A percentile compares a stretch with the other conserved stretches of the same genome.
Evolutionary conservation across 2,797 vertebrate species (phyloP).

Genomic region (Tenualosa ilisha): DNA sequence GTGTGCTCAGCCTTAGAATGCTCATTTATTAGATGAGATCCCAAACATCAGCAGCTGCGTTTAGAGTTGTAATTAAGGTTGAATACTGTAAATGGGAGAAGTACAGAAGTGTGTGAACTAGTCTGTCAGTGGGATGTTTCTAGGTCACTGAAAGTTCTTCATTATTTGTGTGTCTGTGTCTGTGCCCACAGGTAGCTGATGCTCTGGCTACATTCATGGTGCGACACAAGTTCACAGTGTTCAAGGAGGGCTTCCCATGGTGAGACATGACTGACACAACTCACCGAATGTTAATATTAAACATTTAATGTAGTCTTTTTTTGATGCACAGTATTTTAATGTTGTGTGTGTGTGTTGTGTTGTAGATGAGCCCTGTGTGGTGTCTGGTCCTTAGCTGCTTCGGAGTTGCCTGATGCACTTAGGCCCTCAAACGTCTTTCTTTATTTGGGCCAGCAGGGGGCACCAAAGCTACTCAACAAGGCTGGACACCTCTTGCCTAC

Average conservation of each 20-base stretch:
- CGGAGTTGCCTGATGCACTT: conserved; percentile 33
- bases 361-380: not conserved
- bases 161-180: not conserved
- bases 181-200: conserved; percentile 87
- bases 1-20: too few species aligned
- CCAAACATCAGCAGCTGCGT: too few species aligned
- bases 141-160: too few species aligned
- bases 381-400: conserved; percentile 32
- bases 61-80: too few species aligned
- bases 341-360: conserved; percentile 25
- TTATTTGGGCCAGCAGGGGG: conserved; percentile 50
- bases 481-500: conserved; percentile 45
- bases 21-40: too few species aligned
- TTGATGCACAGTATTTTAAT: conserved; percentile 7
- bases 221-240: conserved; percentile 95
- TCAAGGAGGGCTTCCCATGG: conserved; percentile 94
- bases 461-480: conserved; percentile 48
- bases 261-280: conserved; percentile 64
- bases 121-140: too few species aligned
- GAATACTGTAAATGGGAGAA: too few species aligned
- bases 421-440: conserved; percentile 58
- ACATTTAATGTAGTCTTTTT: too few species aligned
- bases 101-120: too few species aligned
- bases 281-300: too few species aligned
- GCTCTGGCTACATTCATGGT: conserved; percentile 95